Conservation (phyloP, 2,113 vertebrate genomes). For the Sturnus vulgaris region DNA sequence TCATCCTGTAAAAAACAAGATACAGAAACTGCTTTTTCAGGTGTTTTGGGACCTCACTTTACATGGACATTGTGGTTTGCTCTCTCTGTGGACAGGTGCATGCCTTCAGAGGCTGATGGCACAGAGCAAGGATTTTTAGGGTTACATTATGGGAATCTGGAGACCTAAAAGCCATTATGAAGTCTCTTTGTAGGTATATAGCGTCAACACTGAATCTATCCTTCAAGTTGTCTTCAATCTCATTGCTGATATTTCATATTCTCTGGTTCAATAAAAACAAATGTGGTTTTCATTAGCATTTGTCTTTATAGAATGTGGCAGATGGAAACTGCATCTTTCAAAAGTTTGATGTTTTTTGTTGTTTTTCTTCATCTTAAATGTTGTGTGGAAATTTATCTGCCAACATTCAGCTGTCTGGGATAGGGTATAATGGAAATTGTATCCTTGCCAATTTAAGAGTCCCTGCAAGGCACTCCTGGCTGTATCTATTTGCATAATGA, state of each 20-base stretch:
- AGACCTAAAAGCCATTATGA: not conserved
- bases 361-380: conserved; percentile 31
- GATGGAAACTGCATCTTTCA: not conserved
- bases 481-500: conserved; percentile 43
- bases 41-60: not conserved
- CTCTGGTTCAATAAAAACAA: not conserved
- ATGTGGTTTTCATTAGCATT: conserved; percentile 44
- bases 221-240: not conserved
- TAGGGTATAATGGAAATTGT: conserved; percentile 38
- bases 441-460: conserved; percentile 44
- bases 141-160: not conserved
- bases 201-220: not conserved
- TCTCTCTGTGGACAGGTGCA: not conserved
- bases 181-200: accelerated
- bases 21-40: not conserved
- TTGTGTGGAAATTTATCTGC: conserved; percentile 57
- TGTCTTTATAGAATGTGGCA: conserved; percentile 54
- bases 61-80: not conserved
- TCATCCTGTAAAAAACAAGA: not conserved
- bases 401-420: conserved; percentile 24
- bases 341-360: conserved; percentile 44
- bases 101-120: not conserved
- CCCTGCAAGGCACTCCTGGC: conserved; percentile 34
- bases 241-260: not conserved
- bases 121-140: not conserved